A percentile compares a stretch with the other conserved stretches of the same genome.
phyloP scores from a whole-genome alignment of 1,140 invertebrate genomes.

The Semibalanus balanoides region DNA sequence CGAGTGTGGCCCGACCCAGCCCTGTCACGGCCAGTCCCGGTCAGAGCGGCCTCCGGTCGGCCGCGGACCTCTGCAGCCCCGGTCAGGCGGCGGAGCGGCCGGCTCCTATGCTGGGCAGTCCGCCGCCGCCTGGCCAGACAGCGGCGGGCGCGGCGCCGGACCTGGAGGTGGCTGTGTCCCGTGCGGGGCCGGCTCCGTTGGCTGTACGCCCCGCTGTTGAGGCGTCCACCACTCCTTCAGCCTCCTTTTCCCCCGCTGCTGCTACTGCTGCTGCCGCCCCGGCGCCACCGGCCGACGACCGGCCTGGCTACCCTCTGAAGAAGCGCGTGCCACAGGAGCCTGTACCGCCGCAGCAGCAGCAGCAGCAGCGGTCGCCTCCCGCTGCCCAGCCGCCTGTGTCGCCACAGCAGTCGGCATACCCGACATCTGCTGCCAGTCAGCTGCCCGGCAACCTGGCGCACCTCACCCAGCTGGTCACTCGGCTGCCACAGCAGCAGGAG shows the following conservation, averaged over 20 bases:
- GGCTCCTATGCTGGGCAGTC: too few relatives aligned
- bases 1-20: neutral
- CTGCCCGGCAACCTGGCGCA: neutral
- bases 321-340: neutral
- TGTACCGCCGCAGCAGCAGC: neutral
- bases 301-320: neutral
- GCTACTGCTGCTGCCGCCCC: neutral
- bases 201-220: too few relatives aligned
- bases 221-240: neutral
- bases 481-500: neutral
- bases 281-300: neutral
- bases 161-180: too few relatives aligned
- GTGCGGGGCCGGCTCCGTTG: too few relatives aligned
- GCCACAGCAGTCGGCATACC: neutral
- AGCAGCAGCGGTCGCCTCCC: neutral
- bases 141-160: too few relatives aligned
- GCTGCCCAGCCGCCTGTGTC: neutral
- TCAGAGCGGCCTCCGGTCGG: too few relatives aligned
- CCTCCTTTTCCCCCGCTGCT: too few relatives aligned
- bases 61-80: too few relatives aligned
- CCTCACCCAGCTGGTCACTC: neutral
- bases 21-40: neutral
- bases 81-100: too few relatives aligned
- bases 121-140: too few relatives aligned
- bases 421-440: neutral